Base-by-base conservation (phyloP, 1,140 invertebrate species). In the Drosophila ficusphila region DNA sequence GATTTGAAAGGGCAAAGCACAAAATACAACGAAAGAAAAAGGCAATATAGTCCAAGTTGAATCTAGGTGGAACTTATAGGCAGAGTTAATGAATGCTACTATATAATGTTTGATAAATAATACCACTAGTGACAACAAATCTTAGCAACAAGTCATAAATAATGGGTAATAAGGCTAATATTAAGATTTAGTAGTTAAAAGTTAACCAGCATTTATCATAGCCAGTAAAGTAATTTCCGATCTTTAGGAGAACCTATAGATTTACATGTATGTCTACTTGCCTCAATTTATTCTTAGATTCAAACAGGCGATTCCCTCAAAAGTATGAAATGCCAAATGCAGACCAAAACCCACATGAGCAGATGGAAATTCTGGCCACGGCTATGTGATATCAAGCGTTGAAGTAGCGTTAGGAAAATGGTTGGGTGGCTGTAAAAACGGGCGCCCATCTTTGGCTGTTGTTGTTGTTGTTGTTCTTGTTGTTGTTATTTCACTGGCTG, bases 281-380 rank as follows among this genome's bases (percentile, higher is more conserved):
- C 12, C 18, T 41, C 36, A 41, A 39, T 62, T 62, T 62, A 1
- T 8, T n/a, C 23, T 38, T 38, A 29, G 9, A 27, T 38, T 8
- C 36, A 49, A 29, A 14, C 23, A 29, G 33, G 34, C 23, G 57
- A 38, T 36, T 33, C 56, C 39, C 54, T 47, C 39, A 34, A 62
- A 72, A 62, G 31, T 73, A 73, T 62, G 68, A 58, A 74, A 51
- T 58, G 70, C 49, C 44, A 65, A 64, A 54, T 67, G 60, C 60
- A 46, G 44, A 57, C 18, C 25, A 8, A 58, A 54, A 25, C 27
- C 54, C 27, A 56, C 49, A 41, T 48, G 38, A 27, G 18, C 9
- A 19, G 14, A 2, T 39, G n/a, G 4, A n/a, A 64, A 62, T 64
- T 51, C 67, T 69, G 57, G 49, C 69, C 58, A 57, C 73, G 67